These are phyloP conservation scores for Heliconius cydno DNA, from an alignment of 2,888 invertebrate species.

Conservation along the genomic window DNA sequence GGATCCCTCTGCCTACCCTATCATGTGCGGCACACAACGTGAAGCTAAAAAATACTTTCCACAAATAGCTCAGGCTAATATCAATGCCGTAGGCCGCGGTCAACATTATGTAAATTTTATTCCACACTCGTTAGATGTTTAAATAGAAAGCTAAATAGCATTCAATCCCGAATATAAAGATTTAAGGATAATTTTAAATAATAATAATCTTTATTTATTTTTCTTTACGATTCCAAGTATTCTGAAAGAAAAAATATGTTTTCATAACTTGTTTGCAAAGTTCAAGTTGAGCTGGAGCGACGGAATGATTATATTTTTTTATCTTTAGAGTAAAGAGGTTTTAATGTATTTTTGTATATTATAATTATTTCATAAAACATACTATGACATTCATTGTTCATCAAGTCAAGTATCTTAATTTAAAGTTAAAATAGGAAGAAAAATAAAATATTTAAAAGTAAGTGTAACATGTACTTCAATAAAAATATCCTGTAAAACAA, in stretches of 20 bases:
- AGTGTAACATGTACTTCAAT: neutral
- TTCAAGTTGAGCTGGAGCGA: conserved; percentile 21
- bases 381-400: too few relatives aligned
- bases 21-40: too few relatives aligned
- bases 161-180: neutral
- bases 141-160: neutral
- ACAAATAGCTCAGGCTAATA: neutral
- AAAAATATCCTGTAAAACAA: conserved; percentile 25
- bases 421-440: neutral
- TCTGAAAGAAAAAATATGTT: conserved; percentile 47
- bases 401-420: too few relatives aligned
- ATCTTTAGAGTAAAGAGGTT: too few relatives aligned
- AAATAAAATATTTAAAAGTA: neutral
- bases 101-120: neutral
- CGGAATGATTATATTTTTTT: neutral
- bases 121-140: neutral
- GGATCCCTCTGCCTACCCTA: too few relatives aligned
- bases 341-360: too few relatives aligned
- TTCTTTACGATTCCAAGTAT: conserved; percentile 49
- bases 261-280: conserved; percentile 40
- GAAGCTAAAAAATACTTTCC: neutral
- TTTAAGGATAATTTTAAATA: too few relatives aligned
- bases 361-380: too few relatives aligned
- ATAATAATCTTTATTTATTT: too few relatives aligned
- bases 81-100: too few relatives aligned